Conservation (phyloP, 1,140 invertebrate genomes). For the Cyclina sinensis region DNA sequence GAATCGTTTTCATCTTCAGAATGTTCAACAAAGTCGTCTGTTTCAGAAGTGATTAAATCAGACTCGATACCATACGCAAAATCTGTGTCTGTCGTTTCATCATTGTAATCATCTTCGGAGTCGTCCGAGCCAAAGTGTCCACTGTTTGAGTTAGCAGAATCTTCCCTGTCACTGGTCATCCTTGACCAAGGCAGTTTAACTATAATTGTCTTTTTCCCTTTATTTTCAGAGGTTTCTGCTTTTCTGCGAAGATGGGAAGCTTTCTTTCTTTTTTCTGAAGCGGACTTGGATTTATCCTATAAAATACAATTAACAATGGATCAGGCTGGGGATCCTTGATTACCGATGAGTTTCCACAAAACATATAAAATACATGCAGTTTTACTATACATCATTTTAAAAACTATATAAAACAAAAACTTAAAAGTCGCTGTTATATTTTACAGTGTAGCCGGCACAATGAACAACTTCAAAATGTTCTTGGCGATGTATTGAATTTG, state of each 20-base stretch:
- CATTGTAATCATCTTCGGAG: constrained; percentile 2
- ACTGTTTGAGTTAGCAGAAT: constrained; percentile 40
- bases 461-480: too few relatives aligned
- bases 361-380: too few relatives aligned
- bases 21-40: neutral
- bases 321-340: too few relatives aligned
- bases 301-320: too few relatives aligned
- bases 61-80: constrained; percentile 37
- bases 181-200: constrained; percentile 43
- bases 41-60: neutral
- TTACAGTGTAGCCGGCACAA: too few relatives aligned
- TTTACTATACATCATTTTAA: too few relatives aligned
- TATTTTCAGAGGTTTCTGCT: neutral
- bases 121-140: constrained; percentile 28
- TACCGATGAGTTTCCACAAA: too few relatives aligned
- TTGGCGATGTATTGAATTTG: too few relatives aligned
- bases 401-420: too few relatives aligned
- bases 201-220: constrained; percentile 2
- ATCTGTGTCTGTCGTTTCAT: constrained; percentile 15
- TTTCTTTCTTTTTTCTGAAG: neutral
- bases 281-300: neutral
- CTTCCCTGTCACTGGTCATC: neutral
- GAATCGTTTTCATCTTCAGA: neutral
- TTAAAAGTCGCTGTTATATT: too few relatives aligned
- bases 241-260: neutral